Percentiles rank a stretch among this genome's conserved stretches.
Conservation (phyloP, 2,797 vertebrate species). For the Malacoctenus gilli region DNA sequence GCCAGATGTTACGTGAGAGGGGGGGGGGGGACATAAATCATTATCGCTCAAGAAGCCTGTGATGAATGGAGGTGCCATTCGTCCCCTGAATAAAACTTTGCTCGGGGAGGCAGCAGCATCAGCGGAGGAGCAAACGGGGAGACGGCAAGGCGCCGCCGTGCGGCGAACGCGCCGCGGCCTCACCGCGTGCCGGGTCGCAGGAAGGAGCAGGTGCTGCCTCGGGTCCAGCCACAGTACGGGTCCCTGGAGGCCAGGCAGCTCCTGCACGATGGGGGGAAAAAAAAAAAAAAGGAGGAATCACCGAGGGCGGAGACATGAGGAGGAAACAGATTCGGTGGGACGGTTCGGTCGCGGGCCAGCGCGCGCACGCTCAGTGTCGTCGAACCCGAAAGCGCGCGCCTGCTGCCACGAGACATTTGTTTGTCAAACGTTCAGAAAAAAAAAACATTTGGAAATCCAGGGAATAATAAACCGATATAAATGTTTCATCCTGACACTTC, state of each 20-base stretch:
- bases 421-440: conserved; percentile 5
- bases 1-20: no score
- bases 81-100: no score
- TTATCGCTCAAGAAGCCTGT: no score
- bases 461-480: conserved; percentile 17
- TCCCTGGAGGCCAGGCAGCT: conserved; percentile 92
- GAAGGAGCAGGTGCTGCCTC: conserved; percentile 91
- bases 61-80: no score
- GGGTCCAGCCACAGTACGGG: conserved; percentile 95
- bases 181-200: conserved; percentile 91
- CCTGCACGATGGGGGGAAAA: conserved; percentile 72
- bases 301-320: no score
- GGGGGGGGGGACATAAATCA: no score
- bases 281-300: background rate
- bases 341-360: no score
- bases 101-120: no score
- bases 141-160: no score
- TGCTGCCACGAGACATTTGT: background rate
- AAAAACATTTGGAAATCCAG: background rate
- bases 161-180: conserved; percentile 28
- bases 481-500: conserved; percentile 17
- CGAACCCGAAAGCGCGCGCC: no score
- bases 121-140: conserved; percentile 5
- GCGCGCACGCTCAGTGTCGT: no score
- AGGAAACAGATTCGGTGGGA: no score